These are phyloP conservation scores for Enteromius afrohamiltoni DNA, from an alignment of 2,797 vertebrate species.

Conservation along the genomic window DNA sequence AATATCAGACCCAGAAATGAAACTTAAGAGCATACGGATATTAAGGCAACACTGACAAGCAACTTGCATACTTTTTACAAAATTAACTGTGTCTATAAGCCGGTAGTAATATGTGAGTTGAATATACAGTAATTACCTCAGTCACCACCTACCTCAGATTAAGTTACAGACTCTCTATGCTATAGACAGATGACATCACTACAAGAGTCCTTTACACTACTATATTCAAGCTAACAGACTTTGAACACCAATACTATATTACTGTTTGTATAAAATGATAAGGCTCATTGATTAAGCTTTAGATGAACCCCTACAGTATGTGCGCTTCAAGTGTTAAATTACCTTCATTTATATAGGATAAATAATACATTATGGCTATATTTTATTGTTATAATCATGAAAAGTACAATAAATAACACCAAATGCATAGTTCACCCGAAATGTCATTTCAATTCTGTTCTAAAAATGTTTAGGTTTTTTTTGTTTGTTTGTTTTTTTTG, in stretches of 20 bases:
- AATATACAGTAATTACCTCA: neutral
- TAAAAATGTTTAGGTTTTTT: neutral
- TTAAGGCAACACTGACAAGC: neutral
- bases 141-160: neutral
- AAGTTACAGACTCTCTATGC: neutral
- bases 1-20: neutral
- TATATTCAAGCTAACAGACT: neutral
- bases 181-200: neutral
- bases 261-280: neutral
- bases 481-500: neutral
- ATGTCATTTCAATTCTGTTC: neutral
- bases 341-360: neutral
- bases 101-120: neutral
- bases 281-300: neutral
- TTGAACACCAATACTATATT: neutral
- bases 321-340: neutral
- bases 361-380: neutral
- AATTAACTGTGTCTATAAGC: neutral
- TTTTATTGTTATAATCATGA: neutral
- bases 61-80: conserved; percentile 2
- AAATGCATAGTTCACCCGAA: neutral
- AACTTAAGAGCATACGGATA: neutral
- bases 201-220: neutral
- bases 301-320: neutral
- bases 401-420: neutral